Evolutionary conservation across 1,140 invertebrate species (phyloP), one percentile per base, ranked within the genome.

Genomic region (Eupristina koningsbergeri): DNA sequence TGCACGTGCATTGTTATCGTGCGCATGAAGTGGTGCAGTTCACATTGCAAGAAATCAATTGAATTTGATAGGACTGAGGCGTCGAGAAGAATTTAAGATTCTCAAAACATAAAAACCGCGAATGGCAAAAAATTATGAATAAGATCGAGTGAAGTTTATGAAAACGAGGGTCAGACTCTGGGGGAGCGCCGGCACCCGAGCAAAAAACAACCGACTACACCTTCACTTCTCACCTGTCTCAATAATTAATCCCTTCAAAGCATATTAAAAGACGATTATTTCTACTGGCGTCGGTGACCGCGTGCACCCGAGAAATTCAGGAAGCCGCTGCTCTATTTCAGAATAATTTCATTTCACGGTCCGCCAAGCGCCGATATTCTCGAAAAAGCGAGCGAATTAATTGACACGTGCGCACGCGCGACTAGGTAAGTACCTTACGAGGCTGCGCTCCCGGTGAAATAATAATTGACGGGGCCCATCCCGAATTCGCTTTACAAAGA

Each of bases 281-380:
- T 31, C 29, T 31, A 2, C 63, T 17, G 36, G 9, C 50, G 31
- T 5, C 74, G 31, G n/a, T 13, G 34, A 13, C 34, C 34, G 31
- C n/a, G 71, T 74, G 26, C 7, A 6, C 34, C 19, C 67, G 34
- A 22, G 63, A 36, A 79, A 31, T 77, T 61, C 45, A 80, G 47
- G 64, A 63, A 74, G 69, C 58, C 29, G 29, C 73, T n/a, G 53
- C 73, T 64, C 79, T 85, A 85, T 85, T 85, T 85, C 74, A 78
- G 84, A 79, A 45, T 85, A 61, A 84, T 85, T 85, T 74, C 79
- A 85, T 85, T 85, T 85, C 84, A 85, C 84, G 84, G 73, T 81
- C 74, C 64, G 84, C 74, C 84, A 74, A 77, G 61, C 61, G 50
- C 45, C 84, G 41, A 84, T 84, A 84, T 84, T 80, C 83, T 84